Evolutionary conservation across 1,140 invertebrate genomes (phyloP).

Genomic region (Scaptomyza hsui): DNA sequence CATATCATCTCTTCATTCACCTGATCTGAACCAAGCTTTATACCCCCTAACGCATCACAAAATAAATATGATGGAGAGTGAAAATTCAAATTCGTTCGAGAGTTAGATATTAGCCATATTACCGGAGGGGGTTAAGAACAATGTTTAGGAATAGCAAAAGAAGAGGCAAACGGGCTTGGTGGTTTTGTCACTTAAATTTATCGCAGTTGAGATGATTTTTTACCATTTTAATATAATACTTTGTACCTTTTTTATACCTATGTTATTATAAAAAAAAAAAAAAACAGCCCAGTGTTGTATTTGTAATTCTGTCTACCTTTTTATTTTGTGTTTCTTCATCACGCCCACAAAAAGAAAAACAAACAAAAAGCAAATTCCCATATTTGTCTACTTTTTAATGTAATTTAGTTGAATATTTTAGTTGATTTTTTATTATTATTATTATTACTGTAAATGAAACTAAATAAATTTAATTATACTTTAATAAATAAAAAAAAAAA

Average conservation of each 20-base stretch:
- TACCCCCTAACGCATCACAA: too few relatives aligned
- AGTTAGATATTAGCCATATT: too few relatives aligned
- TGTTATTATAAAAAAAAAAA: constrained; percentile 48
- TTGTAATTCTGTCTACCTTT: constrained; percentile 20
- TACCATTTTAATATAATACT: constrained; percentile 82
- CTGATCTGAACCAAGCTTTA: too few relatives aligned
- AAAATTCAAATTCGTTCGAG: too few relatives aligned
- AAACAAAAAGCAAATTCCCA: constrained; percentile 39
- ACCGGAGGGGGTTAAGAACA: too few relatives aligned
- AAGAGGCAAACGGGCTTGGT: too few relatives aligned
- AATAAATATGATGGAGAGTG: too few relatives aligned
- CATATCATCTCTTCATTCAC: too few relatives aligned
- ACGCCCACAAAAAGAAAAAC: constrained; percentile 31
- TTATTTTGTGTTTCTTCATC: constrained; percentile 29
- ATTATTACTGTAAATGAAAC: constrained; percentile 67
- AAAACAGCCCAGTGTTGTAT: constrained; percentile 56
- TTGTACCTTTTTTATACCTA: constrained; percentile 70
- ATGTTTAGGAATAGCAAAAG: too few relatives aligned
- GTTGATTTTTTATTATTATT: constrained; percentile 82
- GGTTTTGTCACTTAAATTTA: too few relatives aligned
- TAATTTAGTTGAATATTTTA: constrained; percentile 84
- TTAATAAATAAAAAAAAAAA: constrained; percentile 59
- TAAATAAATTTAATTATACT: constrained; percentile 78
- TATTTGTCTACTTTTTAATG: constrained; percentile 77
- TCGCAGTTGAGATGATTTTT: too few relatives aligned